Conservation (phyloP, 2,797 vertebrate species). For the Aselliscus stoliczkanus region DNA sequence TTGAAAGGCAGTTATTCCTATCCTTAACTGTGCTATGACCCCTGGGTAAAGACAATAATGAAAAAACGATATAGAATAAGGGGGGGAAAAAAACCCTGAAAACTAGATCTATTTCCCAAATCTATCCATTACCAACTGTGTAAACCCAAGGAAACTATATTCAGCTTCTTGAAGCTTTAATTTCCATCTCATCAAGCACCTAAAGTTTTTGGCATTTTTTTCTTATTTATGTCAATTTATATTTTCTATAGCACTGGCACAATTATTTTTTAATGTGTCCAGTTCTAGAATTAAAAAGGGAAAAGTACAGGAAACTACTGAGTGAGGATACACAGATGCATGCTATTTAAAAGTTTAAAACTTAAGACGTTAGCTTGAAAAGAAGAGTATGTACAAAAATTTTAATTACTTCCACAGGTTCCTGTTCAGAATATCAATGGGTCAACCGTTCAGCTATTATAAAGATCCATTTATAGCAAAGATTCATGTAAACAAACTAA, state of each 20-base stretch:
- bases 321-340: background rate
- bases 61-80: background rate
- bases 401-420: background rate
- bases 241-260: background rate
- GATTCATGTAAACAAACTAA: background rate
- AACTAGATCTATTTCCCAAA: background rate
- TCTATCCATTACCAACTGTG: background rate
- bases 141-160: background rate
- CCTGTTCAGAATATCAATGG: background rate
- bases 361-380: background rate
- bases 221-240: background rate
- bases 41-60: background rate
- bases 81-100: background rate
- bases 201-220: background rate
- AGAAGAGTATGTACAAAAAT: background rate
- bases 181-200: background rate
- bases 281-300: background rate
- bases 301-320: background rate
- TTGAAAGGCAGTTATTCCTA: background rate
- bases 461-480: background rate
- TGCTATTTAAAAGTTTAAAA: background rate
- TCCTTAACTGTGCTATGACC: background rate
- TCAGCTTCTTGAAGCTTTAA: background rate
- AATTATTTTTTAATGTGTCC: background rate
- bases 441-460: background rate